Evolutionary conservation across 2,888 invertebrate species (phyloP).

Genomic region (Apodemia mormo): DNA sequence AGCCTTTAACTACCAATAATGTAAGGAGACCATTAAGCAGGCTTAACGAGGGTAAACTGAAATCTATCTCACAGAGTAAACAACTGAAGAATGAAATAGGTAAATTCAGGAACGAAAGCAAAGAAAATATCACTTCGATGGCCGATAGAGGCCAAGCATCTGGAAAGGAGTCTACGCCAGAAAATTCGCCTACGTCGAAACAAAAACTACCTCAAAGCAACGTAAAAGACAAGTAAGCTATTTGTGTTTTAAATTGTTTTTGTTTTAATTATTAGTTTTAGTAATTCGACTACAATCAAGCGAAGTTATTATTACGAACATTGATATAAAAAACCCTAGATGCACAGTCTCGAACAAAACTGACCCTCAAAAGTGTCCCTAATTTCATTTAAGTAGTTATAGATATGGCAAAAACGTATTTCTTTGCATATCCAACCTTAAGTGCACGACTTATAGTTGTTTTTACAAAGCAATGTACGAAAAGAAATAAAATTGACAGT

Average conservation of each 20-base stretch:
- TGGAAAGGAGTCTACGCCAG: conserved; percentile 84
- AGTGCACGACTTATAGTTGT: too few relatives aligned
- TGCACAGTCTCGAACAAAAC: too few relatives aligned
- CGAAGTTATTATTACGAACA: too few relatives aligned
- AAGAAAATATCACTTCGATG: conserved; percentile 58
- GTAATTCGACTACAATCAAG: too few relatives aligned
- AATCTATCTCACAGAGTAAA: conserved; percentile 48
- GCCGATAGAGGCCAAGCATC: conserved; percentile 82
- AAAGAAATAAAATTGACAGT: too few relatives aligned
- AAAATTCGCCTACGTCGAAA: conserved; percentile 78
- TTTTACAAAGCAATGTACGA: too few relatives aligned
- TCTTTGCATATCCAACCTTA: too few relatives aligned
- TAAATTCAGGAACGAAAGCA: conserved; percentile 55
- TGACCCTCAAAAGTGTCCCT: too few relatives aligned
- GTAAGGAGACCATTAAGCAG: conserved; percentile 58
- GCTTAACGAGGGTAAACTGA: conserved; percentile 58
- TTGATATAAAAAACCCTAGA: too few relatives aligned
- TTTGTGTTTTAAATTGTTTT: not conserved
- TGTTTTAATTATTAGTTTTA: too few relatives aligned
- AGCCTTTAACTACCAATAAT: conserved; percentile 44
- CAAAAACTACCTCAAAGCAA: conserved; percentile 47
- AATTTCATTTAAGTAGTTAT: too few relatives aligned
- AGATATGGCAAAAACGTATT: too few relatives aligned
- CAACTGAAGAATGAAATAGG: conserved; percentile 45
- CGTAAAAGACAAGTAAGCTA: conserved; percentile 58